Evolutionary conservation across 2,888 invertebrate species (phyloP).

Genomic region (Sycophila texana): DNA sequence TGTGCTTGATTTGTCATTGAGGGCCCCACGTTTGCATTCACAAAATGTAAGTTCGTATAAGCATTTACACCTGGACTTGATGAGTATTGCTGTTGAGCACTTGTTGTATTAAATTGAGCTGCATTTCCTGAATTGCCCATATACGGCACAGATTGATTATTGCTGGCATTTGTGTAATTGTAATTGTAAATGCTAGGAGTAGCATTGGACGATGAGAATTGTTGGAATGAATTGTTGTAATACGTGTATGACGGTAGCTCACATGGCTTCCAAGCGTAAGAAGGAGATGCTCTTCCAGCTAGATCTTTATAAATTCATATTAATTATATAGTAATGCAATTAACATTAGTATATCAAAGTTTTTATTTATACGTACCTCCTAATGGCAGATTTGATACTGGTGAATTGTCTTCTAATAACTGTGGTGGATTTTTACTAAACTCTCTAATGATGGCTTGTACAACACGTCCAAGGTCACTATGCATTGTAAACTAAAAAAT

Average conservation of each 20-base stretch:
- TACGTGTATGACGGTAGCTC: conserved; percentile 66
- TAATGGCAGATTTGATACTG: conserved; percentile 64
- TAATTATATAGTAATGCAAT: background rate
- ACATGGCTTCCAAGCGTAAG: conserved; percentile 69
- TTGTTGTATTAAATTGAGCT: conserved; percentile 39
- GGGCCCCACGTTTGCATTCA: conserved; percentile 67
- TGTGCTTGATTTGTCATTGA: conserved; percentile 51
- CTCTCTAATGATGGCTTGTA: conserved; percentile 88
- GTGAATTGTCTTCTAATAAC: conserved; percentile 71
- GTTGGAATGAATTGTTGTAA: conserved; percentile 68
- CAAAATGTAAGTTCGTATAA: conserved; percentile 68
- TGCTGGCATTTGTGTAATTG: conserved; percentile 67
- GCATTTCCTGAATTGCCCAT: conserved; percentile 38
- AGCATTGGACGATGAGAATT: conserved; percentile 68
- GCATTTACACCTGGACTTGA: conserved; percentile 65
- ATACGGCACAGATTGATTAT: conserved; percentile 28
- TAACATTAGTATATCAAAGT: conserved; percentile 33
- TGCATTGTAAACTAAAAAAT: conserved; percentile 81
- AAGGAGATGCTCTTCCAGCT: conserved; percentile 70
- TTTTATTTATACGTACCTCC: conserved; percentile 64
- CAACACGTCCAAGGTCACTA: conserved; percentile 88
- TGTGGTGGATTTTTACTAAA: conserved; percentile 82
- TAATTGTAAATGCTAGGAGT: conserved; percentile 69
- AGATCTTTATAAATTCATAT: conserved; percentile 64
- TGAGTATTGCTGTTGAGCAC: conserved; percentile 63